Conservation (phyloP, 2,888 invertebrate species). For the Stomorhina lunata region DNA sequence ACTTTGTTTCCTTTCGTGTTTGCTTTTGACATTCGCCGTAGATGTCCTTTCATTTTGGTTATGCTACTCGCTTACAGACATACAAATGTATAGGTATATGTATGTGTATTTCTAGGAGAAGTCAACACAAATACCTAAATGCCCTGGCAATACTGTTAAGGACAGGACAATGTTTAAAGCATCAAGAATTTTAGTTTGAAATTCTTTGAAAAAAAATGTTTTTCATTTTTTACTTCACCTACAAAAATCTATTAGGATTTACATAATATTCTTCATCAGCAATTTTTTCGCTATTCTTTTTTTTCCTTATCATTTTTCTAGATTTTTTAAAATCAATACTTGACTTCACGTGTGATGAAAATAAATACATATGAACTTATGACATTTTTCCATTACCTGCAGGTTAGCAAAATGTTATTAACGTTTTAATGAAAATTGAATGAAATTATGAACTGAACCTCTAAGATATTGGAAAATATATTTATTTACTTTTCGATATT, state of each 20-base stretch:
- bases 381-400: neutral
- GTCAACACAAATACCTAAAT: slow-evolving; percentile 10
- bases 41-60: slow-evolving; percentile 35
- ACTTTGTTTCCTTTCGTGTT: slow-evolving; percentile 58
- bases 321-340: neutral
- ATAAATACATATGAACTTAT: neutral
- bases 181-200: too few relatives aligned
- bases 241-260: too few relatives aligned
- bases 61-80: neutral
- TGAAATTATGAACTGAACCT: neutral
- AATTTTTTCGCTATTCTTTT: neutral
- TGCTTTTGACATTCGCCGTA: slow-evolving; percentile 55
- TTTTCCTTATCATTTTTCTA: neutral
- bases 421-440: neutral
- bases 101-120: neutral
- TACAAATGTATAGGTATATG: neutral
- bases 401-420: slow-evolving; percentile 18
- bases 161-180: too few relatives aligned
- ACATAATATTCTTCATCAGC: neutral
- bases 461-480: neutral
- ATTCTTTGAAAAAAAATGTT: too few relatives aligned
- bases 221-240: too few relatives aligned
- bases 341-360: neutral
- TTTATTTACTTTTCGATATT: too few relatives aligned
- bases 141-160: too few relatives aligned